phyloP scores from a whole-genome alignment of 2,888 invertebrate species.

The Eristalis pertinax region DNA sequence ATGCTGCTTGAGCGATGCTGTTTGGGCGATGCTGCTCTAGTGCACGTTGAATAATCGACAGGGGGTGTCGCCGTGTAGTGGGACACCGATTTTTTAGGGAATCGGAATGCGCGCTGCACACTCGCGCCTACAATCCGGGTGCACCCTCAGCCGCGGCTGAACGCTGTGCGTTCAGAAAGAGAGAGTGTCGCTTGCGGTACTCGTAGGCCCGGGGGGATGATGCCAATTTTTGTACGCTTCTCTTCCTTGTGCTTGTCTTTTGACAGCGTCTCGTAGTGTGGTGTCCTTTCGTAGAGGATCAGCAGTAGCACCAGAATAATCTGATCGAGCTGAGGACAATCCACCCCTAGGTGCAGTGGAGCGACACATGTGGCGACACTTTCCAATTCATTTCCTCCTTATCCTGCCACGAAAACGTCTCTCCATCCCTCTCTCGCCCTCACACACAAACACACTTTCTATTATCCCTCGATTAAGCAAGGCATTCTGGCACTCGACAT shows the following conservation, averaged over 20 bases:
- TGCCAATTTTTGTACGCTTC: slow-evolving; percentile 24
- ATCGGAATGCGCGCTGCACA: slow-evolving; percentile 13
- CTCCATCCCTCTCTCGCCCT: neutral
- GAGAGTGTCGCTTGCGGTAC: slow-evolving; percentile 10
- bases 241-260: slow-evolving; percentile 23
- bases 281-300: slow-evolving; percentile 23
- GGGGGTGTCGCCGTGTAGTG: slow-evolving; percentile 25
- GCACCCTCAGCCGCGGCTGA: neutral
- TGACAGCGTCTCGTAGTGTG: neutral
- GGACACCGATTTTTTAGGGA: slow-evolving; percentile 10
- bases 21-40: too few relatives aligned
- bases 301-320: slow-evolving; percentile 30
- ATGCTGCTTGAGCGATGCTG: too few relatives aligned
- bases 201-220: neutral
- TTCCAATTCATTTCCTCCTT: slow-evolving; percentile 33
- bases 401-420: neutral
- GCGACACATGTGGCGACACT: slow-evolving; percentile 54
- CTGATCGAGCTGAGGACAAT: slow-evolving; percentile 48
- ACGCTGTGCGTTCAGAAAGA: slow-evolving; percentile 24
- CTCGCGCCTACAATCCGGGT: neutral
- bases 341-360: neutral
- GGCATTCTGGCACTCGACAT: neutral
- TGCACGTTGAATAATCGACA: slow-evolving; percentile 55
- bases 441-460: neutral
- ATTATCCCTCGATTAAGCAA: neutral